These are phyloP conservation scores for Gymnothorax javanicus DNA, from an alignment of 2,797 vertebrate species.

Conservation along the genomic window DNA sequence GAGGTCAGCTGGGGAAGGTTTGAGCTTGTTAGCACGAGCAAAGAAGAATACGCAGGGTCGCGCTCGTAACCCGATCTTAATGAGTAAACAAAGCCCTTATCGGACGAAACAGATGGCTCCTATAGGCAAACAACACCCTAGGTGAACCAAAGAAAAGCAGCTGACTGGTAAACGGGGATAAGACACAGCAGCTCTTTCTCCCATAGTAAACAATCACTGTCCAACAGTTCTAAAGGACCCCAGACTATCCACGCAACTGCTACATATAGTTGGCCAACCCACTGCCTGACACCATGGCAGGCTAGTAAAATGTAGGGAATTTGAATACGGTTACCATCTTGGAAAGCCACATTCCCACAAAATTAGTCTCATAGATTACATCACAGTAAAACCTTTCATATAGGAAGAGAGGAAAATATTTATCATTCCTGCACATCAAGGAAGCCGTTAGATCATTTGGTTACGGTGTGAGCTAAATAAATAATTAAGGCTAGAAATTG, in stretches of 20 bases:
- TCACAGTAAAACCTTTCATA: no score
- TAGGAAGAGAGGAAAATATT: no score
- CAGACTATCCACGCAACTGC: not conserved
- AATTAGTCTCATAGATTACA: not conserved
- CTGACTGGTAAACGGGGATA: not conserved
- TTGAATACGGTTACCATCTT: no score
- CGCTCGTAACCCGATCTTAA: not conserved
- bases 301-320: not conserved
- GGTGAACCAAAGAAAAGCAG: not conserved
- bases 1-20: not conserved
- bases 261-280: not conserved
- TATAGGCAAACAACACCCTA: not conserved
- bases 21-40: not conserved
- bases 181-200: conserved; percentile 2
- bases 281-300: not conserved
- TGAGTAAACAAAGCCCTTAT: not conserved
- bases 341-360: not conserved
- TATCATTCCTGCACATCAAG: no score
- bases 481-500: no score
- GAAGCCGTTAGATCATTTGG: no score
- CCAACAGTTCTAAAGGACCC: not conserved
- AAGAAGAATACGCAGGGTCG: not conserved
- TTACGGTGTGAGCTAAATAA: no score
- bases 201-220: not conserved
- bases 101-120: not conserved